Evolutionary conservation across 2,113 vertebrate genomes (phyloP).

Genomic region (Ia io): DNA sequence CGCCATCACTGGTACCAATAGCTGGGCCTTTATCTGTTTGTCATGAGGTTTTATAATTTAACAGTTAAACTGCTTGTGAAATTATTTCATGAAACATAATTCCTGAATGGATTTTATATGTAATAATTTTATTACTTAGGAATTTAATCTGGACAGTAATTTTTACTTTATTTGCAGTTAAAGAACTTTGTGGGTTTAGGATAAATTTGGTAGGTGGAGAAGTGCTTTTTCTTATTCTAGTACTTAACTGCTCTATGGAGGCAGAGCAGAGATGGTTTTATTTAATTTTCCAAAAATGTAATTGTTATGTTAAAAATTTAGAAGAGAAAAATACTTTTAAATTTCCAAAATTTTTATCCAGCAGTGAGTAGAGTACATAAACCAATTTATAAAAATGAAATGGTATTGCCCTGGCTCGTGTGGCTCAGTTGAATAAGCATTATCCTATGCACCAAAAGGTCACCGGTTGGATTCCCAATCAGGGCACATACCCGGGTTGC

Average conservation of each 20-base stretch:
- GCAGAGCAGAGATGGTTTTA: background rate
- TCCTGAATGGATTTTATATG: background rate
- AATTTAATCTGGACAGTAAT: background rate
- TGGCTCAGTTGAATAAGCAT: background rate
- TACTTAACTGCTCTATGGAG: background rate
- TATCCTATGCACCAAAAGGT: background rate
- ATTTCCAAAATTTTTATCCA: background rate
- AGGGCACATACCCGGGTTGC: background rate
- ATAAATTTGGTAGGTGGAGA: background rate
- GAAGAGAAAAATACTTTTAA: background rate
- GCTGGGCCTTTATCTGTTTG: background rate
- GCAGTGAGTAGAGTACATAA: background rate
- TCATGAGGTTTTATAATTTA: background rate
- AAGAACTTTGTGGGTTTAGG: background rate
- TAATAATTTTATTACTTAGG: background rate
- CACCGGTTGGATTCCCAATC: too few relatives aligned
- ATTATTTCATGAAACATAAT: conserved; percentile 25
- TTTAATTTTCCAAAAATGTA: conserved; percentile 19
- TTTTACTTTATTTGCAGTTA: conserved; percentile 35
- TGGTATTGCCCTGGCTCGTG: background rate
- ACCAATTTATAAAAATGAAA: background rate
- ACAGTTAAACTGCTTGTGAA: background rate
- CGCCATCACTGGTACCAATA: too few relatives aligned
- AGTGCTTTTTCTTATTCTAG: background rate
- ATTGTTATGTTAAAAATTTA: background rate